These are phyloP conservation scores for Heliconius nattereri DNA, from an alignment of 1,140 invertebrate genomes.

Conservation along the genomic window DNA sequence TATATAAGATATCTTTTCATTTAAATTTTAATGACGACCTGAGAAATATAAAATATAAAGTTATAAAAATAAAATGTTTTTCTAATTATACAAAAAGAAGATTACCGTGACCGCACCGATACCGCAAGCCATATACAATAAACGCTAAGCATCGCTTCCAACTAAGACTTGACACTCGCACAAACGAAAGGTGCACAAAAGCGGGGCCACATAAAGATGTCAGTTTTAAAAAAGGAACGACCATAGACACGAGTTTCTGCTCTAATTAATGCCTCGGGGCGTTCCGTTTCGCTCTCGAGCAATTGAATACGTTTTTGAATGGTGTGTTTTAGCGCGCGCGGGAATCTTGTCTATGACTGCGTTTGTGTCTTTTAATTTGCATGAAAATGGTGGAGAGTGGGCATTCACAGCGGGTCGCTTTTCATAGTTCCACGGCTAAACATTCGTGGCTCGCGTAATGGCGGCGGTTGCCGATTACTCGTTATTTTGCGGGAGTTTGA, in stretches of 20 bases:
- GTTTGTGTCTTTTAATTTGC: slow-evolving; percentile 80
- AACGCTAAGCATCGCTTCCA: slow-evolving; percentile 65
- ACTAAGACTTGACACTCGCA: slow-evolving; percentile 67
- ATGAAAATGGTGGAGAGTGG: slow-evolving; percentile 75
- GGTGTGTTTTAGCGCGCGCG: slow-evolving; percentile 70
- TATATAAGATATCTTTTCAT: neutral
- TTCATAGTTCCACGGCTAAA: slow-evolving; percentile 60
- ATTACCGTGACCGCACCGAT: slow-evolving; percentile 34
- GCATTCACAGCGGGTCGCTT: slow-evolving; percentile 61
- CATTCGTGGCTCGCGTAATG: slow-evolving; percentile 52
- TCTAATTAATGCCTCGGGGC: slow-evolving; percentile 80
- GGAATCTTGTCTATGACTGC: slow-evolving; percentile 70
- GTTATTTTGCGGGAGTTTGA: slow-evolving; percentile 52
- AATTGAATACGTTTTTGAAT: slow-evolving; percentile 76
- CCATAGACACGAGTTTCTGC: slow-evolving; percentile 76
- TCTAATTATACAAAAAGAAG: slow-evolving; percentile 33
- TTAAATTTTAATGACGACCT: slow-evolving; percentile 1
- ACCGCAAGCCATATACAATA: slow-evolving; percentile 45
- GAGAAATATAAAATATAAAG: neutral
- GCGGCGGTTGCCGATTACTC: slow-evolving; percentile 61
- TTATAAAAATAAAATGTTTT: slow-evolving; percentile 17
- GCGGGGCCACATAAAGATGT: slow-evolving; percentile 69
- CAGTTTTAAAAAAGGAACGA: slow-evolving; percentile 76
- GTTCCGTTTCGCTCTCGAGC: slow-evolving; percentile 74
- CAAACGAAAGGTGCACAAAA: slow-evolving; percentile 69